A percentile compares a stretch with the other conserved stretches of the same genome.
Evolutionary conservation across 2,113 vertebrate species (phyloP).

Genomic region (Dasyurus viverrinus): DNA sequence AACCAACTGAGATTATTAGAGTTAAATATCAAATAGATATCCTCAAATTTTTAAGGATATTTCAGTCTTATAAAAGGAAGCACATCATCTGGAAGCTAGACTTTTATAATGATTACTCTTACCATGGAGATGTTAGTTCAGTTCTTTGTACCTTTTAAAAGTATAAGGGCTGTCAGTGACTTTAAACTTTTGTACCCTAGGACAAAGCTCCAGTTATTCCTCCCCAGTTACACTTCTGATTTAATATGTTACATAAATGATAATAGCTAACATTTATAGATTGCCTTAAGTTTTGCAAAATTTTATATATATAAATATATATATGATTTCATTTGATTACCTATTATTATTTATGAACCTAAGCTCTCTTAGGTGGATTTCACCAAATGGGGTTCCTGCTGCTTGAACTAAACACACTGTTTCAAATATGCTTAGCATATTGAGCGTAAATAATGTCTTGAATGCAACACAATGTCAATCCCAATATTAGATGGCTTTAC

Average conservation of each 20-base stretch:
- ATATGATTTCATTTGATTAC: neutral
- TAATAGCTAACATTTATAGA: neutral
- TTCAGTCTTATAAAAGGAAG: neutral
- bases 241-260: neutral
- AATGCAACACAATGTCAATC: slow-evolving; percentile 76
- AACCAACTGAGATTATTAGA: neutral
- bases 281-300: neutral
- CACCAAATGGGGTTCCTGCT: slow-evolving; percentile 53
- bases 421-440: neutral
- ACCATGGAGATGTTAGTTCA: neutral
- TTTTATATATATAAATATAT: neutral
- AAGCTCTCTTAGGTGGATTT: slow-evolving; percentile 49
- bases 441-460: slow-evolving; percentile 76
- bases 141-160: neutral
- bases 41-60: neutral
- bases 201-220: neutral
- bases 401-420: slow-evolving; percentile 59
- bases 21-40: neutral
- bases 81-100: neutral
- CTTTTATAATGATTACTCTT: neutral
- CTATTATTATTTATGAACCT: slow-evolving; percentile 22
- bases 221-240: neutral
- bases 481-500: slow-evolving; percentile 49
- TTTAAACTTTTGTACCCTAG: neutral
- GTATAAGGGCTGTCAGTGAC: neutral